Evolutionary conservation across 2,113 vertebrate genomes (phyloP), one percentile per base, ranked within the genome.

Genomic region (Phocoena phocoena): DNA sequence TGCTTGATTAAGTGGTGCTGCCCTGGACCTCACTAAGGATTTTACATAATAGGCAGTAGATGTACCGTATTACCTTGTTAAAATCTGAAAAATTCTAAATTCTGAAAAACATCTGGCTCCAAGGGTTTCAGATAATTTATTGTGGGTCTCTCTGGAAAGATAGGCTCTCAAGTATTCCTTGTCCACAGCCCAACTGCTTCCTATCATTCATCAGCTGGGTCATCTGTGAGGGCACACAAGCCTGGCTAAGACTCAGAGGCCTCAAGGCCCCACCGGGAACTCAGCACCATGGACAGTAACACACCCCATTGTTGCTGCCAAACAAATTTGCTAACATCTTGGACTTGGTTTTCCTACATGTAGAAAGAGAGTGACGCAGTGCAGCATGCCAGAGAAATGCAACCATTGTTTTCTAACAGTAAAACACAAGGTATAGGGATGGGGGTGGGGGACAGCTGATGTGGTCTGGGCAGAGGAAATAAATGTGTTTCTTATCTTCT

Each of bases 401-500:
- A n/a, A 80, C 55, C 63, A 33, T 80, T 97, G 89, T 97, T 96
- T 97, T 90, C 80, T 62, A 90, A 89, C n/a, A 55, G 83, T 87
- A 92, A 97, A 97, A 97, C 95, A 96, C 90, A 96, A 89, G 44
- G 50, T 81, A 14, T 38, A 47, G 38, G 25, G 50, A 8, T 15
- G 36, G 60, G 55, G 77, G 31, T 15, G 1, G n/a, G 31, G 31
- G 28, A 38, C 18, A 90, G 81, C 68, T 47, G 68, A 77, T 91
- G 81, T 85, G 58, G 58, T 71, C 62, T 88, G 26, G 62, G 82
- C 76, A 86, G 85, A 93, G 55, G 60, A 97, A 97, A 95, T 95
- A 97, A 98, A 95, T 97, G 87, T 87, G 94, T 85, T 97, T 90
- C 98, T 98, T 98, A 98, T 98, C 98, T 98, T 97, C 97, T 87